Evolutionary conservation across 2,797 vertebrate species (phyloP).

Genomic region (Adelosebastes latens): DNA sequence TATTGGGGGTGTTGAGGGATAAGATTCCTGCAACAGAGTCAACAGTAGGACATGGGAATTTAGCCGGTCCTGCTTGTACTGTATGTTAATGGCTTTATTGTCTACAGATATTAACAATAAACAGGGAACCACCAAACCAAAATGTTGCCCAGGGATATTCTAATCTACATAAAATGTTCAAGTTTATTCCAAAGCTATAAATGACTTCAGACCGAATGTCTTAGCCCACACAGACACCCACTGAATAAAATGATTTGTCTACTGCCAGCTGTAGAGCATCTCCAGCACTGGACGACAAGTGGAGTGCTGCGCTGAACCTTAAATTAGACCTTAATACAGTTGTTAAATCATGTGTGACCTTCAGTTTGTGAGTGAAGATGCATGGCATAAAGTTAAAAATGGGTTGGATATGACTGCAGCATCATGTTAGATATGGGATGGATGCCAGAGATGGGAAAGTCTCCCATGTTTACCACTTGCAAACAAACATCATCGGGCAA

Average conservation of each 20-base stretch:
- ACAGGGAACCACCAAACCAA: neutral
- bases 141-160: neutral
- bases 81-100: neutral
- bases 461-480: neutral
- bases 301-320: neutral
- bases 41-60: constrained; percentile 2
- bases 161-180: constrained; percentile 4
- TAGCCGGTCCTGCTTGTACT: neutral
- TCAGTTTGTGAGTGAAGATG: neutral
- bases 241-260: constrained; percentile 18
- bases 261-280: constrained; percentile 4
- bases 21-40: constrained; percentile 88
- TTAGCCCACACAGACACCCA: constrained; percentile 30
- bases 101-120: neutral
- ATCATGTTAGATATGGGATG: neutral
- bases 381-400: neutral
- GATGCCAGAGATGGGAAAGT: neutral
- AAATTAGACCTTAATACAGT: neutral
- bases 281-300: neutral
- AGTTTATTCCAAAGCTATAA: constrained; percentile 8
- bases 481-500: neutral
- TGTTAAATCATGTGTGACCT: neutral
- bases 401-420: neutral
- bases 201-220: constrained; percentile 30
- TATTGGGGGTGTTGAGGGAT: constrained; percentile 95